phyloP scores from a whole-genome alignment of 2,113 vertebrate species.

The Opisthocomus hoazin region DNA sequence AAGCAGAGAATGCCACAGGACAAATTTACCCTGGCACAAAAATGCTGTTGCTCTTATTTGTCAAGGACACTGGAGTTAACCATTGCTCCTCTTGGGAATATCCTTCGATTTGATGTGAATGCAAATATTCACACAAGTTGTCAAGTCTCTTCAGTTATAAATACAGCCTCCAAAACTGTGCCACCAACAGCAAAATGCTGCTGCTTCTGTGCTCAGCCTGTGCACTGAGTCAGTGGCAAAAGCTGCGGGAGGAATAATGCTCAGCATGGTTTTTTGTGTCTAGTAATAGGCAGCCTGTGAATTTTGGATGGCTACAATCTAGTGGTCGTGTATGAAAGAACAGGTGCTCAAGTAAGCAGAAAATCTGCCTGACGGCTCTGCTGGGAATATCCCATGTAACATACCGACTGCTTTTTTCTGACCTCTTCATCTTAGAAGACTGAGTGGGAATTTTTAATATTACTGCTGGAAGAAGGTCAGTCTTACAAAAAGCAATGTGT shows the following conservation, averaged over 20 bases:
- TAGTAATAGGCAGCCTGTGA: neutral
- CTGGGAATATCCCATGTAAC: neutral
- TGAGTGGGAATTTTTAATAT: neutral
- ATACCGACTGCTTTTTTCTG: neutral
- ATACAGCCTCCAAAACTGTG: neutral
- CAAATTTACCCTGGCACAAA: neutral
- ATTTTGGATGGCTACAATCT: neutral
- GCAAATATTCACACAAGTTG: neutral
- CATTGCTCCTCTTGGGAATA: neutral
- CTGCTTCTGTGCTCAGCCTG: neutral
- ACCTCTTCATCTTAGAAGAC: neutral
- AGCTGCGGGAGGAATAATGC: neutral
- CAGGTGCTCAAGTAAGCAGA: neutral
- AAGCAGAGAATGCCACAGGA: conserved; percentile 12
- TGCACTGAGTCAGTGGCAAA: neutral
- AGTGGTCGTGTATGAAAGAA: neutral
- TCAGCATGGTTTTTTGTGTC: neutral
- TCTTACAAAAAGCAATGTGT: neutral
- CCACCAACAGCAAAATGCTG: neutral
- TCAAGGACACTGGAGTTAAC: conserved; percentile 11
- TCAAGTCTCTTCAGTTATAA: neutral
- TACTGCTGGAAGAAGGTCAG: neutral
- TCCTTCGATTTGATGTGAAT: neutral
- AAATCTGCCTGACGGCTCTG: neutral
- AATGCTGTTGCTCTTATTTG: neutral